Evolutionary conservation across 2,113 vertebrate species (phyloP).

Genomic region (Phrynocephalus versicolor): DNA sequence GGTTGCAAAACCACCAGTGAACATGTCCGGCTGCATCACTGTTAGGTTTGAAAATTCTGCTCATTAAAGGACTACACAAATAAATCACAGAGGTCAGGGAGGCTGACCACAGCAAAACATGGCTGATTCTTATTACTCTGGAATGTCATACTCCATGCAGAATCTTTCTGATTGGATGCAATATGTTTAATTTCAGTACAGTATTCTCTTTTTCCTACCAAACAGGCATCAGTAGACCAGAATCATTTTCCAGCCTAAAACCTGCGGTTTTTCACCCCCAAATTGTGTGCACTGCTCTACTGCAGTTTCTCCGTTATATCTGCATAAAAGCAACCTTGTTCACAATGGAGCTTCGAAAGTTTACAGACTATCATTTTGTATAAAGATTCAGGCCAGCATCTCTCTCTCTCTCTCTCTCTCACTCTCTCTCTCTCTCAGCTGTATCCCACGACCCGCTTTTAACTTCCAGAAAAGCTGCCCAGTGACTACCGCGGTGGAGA

Average conservation of each 20-base stretch:
- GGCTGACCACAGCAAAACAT: background rate
- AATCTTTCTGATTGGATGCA: background rate
- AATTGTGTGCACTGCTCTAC: background rate
- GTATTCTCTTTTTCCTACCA: background rate
- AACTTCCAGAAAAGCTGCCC: no score
- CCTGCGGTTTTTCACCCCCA: no score
- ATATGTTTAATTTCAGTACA: background rate
- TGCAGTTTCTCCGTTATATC: background rate
- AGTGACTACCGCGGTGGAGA: no score
- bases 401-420: no score
- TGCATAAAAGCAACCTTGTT: no score
- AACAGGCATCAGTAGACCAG: background rate
- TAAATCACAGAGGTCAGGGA: background rate
- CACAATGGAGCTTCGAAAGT: background rate
- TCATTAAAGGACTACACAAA: background rate
- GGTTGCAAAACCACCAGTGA: background rate
- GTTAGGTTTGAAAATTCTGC: background rate
- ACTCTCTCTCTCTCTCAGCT: no score
- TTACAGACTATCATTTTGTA: background rate
- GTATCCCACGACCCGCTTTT: accelerated
- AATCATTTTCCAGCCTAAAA: background rate
- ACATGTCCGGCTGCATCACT: background rate
- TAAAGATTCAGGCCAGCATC: constrained; percentile 13
- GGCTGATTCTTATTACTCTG: background rate
- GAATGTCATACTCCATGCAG: background rate